Evolutionary conservation across 92 coral and sea anemone genomes (phyloP).

Genomic region (Isaurus tuberculatus): DNA sequence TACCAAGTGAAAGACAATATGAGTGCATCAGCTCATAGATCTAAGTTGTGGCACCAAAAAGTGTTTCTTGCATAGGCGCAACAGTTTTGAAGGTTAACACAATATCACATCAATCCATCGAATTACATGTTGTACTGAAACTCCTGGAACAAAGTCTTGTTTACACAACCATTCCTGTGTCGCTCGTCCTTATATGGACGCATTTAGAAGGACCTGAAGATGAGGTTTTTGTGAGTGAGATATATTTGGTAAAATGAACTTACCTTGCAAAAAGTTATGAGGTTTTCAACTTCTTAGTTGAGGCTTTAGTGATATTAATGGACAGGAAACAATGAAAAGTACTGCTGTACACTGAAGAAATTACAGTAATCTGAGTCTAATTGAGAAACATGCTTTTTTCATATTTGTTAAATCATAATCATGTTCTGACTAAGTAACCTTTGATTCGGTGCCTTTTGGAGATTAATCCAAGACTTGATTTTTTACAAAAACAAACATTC

Average conservation of each 20-base stretch:
- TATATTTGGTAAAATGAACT: neutral
- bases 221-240: neutral
- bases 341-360: neutral
- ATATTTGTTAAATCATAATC: neutral
- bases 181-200: neutral
- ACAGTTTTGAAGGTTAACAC: neutral
- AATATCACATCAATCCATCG: neutral
- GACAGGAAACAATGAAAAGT: neutral
- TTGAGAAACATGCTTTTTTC: neutral
- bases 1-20: neutral
- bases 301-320: neutral
- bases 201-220: neutral
- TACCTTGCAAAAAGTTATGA: neutral
- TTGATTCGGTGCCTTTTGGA: neutral
- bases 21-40: neutral
- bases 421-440: neutral
- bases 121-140: neutral
- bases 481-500: neutral
- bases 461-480: conserved; percentile 18
- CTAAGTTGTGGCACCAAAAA: neutral
- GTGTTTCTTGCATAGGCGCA: conserved; percentile 4
- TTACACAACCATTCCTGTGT: neutral
- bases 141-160: neutral
- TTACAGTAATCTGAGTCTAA: neutral
- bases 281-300: neutral